Percentiles rank a stretch among this genome's conserved stretches.
These are phyloP conservation scores for Epinephelus coioides DNA, from an alignment of 2,797 vertebrate genomes.

Conservation along the genomic window DNA sequence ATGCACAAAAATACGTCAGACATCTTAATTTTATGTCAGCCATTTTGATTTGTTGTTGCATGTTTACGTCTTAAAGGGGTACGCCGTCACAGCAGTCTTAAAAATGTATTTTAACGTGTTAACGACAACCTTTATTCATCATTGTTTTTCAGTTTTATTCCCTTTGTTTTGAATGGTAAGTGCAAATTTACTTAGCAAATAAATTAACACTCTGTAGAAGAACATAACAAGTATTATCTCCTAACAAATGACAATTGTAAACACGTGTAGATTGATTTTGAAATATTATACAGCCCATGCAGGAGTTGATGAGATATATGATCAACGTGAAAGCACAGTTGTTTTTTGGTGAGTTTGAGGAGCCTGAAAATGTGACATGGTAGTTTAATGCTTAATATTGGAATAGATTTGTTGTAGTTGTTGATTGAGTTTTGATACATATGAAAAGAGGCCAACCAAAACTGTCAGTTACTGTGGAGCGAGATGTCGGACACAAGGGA, in stretches of 20 bases:
- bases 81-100: conserved; percentile 88
- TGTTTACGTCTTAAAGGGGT: conserved; percentile 55
- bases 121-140: conserved; percentile 67
- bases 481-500: conserved; percentile 25
- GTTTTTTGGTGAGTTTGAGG: conserved; percentile 57
- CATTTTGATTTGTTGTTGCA: conserved; percentile 54
- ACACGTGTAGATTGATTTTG: conserved; percentile 43
- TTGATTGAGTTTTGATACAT: conserved; percentile 49
- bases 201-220: conserved; percentile 73
- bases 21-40: conserved; percentile 34
- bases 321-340: conserved; percentile 68
- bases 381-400: conserved; percentile 53
- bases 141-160: conserved; percentile 68
- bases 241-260: conserved; percentile 60
- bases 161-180: conserved; percentile 79
- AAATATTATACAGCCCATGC: conserved; percentile 45
- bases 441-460: conserved; percentile 52
- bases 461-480: conserved; percentile 23
- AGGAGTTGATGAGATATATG: conserved; percentile 38
- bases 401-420: conserved; percentile 51
- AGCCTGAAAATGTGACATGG: conserved; percentile 81
- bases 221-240: conserved; percentile 77
- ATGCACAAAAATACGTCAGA: conserved; percentile 55
- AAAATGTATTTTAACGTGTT: conserved; percentile 75
- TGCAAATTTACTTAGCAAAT: conserved; percentile 73